These are phyloP conservation scores for Ceraclea dissimilis DNA, from an alignment of 2,888 invertebrate species.

Conservation along the genomic window DNA sequence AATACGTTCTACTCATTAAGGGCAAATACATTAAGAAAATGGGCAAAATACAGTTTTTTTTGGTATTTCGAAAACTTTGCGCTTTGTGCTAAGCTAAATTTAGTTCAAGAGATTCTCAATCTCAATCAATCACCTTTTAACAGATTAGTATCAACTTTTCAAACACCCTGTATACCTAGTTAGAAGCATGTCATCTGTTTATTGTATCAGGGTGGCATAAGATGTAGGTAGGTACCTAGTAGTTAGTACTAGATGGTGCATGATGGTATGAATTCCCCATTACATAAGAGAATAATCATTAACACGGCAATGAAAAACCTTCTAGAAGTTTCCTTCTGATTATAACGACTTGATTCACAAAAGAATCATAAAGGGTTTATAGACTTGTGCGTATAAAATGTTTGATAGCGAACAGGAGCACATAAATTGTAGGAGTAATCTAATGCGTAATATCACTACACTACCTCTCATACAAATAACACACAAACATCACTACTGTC, in stretches of 20 bases:
- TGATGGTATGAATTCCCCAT: constrained; percentile 6
- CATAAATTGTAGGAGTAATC: constrained; percentile 13
- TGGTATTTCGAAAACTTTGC: no score
- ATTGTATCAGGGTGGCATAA: constrained; percentile 12
- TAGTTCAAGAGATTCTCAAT: no score
- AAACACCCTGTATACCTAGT: no score
- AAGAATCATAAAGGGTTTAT: constrained; percentile 21
- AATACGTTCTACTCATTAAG: no score
- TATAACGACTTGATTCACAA: constrained; percentile 20
- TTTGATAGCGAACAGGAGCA: constrained; percentile 11
- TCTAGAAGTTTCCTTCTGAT: constrained; percentile 9
- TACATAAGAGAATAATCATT: constrained; percentile 17
- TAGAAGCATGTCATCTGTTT: neutral
- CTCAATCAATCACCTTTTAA: no score
- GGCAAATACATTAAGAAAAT: no score
- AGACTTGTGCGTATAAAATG: constrained; percentile 10
- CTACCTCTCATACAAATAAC: neutral
- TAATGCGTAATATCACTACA: no score
- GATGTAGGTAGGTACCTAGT: constrained; percentile 7
- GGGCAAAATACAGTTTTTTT: no score
- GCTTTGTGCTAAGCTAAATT: no score
- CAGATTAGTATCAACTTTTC: no score
- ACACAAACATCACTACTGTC: neutral
- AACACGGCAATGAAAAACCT: constrained; percentile 16
- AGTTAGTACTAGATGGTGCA: no score